Base-by-base conservation (phyloP, 1,140 invertebrate genomes). In the Leptoteleia sp. region DNA sequence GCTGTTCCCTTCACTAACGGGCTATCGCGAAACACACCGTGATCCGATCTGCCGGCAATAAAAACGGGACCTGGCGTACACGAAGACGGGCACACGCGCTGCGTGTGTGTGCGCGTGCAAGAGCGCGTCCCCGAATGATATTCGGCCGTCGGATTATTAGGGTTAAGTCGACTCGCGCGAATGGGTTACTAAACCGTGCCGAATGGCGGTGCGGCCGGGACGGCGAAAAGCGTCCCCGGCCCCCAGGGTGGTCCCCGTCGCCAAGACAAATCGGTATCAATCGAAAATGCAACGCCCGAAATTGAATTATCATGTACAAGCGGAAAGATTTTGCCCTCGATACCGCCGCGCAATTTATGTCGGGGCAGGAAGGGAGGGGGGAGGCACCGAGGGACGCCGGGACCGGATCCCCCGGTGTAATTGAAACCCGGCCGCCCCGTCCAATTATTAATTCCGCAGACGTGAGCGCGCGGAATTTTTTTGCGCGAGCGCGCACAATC, bases 61-160 rank as follows among this genome's bases (percentile, higher is more conserved):
- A 76, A 76, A 76, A 68, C 50, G 73, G 57, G 48, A 76, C 64
- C 45, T 45, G 8, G 54, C 19, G 61, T 76, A 67, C 22, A 43
- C 38, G n/a, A n/a, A n/a, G n/a, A n/a, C n/a, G n/a, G n/a, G n/a
- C n/a, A n/a, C n/a, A n/a, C n/a, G n/a, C n/a, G n/a, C 16, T n/a
- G 54, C 19, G 61, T 76, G 62, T 15, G 22, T 25, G 12, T 55
- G 13, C 8, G 17, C 37, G 15, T 40, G 22, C 22, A n/a, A n/a
- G n/a, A n/a, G n/a, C n/a, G n/a, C n/a, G n/a, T n/a, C n/a, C 54
- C n/a, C 29, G 45, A 67, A 61, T 61, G 62, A 67, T 76, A 67
- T 61, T 54, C 11, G n/a, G 55, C 54, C 64, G 50, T 76, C 62
- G 62, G 62, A 76, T 76, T 67, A 76, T 64, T 76, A 62, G 62